A percentile compares a stretch with the other conserved stretches of the same genome.
phyloP scores from a whole-genome alignment of 2,888 invertebrate genomes.

The Phortica magna region DNA sequence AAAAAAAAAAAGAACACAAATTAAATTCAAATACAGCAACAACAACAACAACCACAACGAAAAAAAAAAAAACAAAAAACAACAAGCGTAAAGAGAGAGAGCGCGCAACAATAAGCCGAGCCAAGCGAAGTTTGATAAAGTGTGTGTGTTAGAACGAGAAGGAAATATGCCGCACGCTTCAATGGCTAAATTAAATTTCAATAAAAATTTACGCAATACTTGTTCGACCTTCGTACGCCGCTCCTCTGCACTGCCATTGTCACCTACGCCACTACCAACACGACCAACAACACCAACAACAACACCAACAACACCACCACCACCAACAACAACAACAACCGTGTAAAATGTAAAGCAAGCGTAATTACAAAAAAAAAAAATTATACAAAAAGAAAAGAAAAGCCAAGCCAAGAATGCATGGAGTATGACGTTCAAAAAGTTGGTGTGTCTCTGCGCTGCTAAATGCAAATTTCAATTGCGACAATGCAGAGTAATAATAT shows the following conservation, averaged over 20 bases:
- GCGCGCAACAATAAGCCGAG: conserved; percentile 13
- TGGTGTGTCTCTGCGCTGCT: background rate
- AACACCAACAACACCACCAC: background rate
- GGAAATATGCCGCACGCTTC: conserved; percentile 33
- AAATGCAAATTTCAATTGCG: background rate
- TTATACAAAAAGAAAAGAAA: conserved; percentile 1
- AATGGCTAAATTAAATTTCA: conserved; percentile 53
- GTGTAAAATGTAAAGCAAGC: conserved; percentile 24
- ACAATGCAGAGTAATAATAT: conserved; percentile 34
- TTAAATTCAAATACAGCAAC: conserved; percentile 37
- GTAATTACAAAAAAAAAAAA: conserved; percentile 31
- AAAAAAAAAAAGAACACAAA: conserved; percentile 30
- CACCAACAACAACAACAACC: conserved; percentile 5
- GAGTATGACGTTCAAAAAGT: too few species aligned
- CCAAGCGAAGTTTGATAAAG: too few species aligned
- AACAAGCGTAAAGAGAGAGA: conserved; percentile 34
- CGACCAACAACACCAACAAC: background rate
- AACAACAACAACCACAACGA: conserved; percentile 33
- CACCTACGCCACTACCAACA: too few species aligned
- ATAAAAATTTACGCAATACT: background rate
- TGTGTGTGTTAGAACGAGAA: background rate
- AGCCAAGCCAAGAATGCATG: too few species aligned
- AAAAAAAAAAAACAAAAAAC: conserved; percentile 21
- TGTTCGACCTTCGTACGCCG: background rate
- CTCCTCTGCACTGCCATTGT: background rate